phyloP scores from a whole-genome alignment of 2,113 vertebrate genomes.

The Chelonoidis abingdonii region DNA sequence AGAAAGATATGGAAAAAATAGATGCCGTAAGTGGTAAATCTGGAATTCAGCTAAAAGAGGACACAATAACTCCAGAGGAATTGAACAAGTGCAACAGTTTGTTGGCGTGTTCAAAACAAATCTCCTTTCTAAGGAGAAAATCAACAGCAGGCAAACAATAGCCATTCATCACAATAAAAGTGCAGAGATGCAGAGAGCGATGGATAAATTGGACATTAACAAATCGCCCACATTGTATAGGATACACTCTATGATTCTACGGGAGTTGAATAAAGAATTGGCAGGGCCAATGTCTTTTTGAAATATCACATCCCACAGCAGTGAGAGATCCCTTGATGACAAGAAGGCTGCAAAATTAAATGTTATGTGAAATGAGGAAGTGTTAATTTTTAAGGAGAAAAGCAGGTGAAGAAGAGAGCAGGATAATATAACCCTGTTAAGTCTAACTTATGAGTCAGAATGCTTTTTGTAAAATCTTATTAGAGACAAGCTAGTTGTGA shows the following conservation, averaged over 20 bases:
- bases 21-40: not conserved
- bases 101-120: not conserved
- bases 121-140: not conserved
- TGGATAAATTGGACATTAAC: slow-evolving; percentile 8
- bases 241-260: not conserved
- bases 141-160: not conserved
- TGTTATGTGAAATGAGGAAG: not conserved
- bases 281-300: not conserved
- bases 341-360: not conserved
- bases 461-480: slow-evolving; percentile 3
- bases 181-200: not conserved
- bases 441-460: slow-evolving; percentile 25
- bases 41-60: not conserved
- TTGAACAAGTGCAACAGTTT: not conserved
- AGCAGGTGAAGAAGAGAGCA: slow-evolving; percentile 12
- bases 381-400: slow-evolving; percentile 20
- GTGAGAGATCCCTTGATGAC: not conserved
- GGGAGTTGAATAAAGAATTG: not conserved
- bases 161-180: not conserved
- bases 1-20: not conserved
- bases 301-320: not conserved
- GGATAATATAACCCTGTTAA: slow-evolving; percentile 32
- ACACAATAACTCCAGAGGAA: not conserved
- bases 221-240: not conserved
- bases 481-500: slow-evolving; percentile 3